Evolutionary conservation across 2,113 vertebrate genomes (phyloP), one percentile per base, ranked within the genome.

Genomic region (Ageneiosus marmoratus): DNA sequence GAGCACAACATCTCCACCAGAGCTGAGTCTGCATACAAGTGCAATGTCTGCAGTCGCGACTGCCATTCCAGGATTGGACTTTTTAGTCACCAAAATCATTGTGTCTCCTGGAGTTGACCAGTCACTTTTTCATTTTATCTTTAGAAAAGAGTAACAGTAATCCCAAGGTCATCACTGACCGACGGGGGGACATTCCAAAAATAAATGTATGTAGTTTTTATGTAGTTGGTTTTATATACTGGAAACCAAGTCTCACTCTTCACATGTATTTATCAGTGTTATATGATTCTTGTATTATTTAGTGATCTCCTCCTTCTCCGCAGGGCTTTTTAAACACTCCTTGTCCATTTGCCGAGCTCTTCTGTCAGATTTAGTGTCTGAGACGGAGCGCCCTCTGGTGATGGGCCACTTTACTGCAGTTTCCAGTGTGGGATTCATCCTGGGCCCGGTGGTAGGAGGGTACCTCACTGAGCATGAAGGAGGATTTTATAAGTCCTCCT

Each of bases 281-380:
- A 8, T 44, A 2, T 0, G 4, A 46, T 72, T 9, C 16, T 51
- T 77, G 12, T 44, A 29, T 77, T 58, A 27, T 29, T 53, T 29
- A 29, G 4, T 60, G 3, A 27, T 53, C 70, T 20, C 13, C 7
- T 27, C 46, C 81, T 0, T 88, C 73, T 73, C 87, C 90, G 56
- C 92, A 99, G 98, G 97, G 83, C 91, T 99, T 88, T 99, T 99
- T 92, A 99, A 99, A 79, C 97, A 98, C 90, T 98, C 98, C 0
- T 94, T 97, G 48, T 98, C 98, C 72, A 96, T 99, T 89, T 97
- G 96, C 89, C 97, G 97, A 92, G 97, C 97, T 0, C 92, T 99
- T 78, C 94, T 99, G 65, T 97, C 98, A 8, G 98, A 99, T 86
- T 87, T 99, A 91, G 96, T 98, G 89, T 90, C 92, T 0, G 96